Evolutionary conservation across 92 coral and sea anemone genomes (phyloP).

Genomic region (Actinernus sp.): DNA sequence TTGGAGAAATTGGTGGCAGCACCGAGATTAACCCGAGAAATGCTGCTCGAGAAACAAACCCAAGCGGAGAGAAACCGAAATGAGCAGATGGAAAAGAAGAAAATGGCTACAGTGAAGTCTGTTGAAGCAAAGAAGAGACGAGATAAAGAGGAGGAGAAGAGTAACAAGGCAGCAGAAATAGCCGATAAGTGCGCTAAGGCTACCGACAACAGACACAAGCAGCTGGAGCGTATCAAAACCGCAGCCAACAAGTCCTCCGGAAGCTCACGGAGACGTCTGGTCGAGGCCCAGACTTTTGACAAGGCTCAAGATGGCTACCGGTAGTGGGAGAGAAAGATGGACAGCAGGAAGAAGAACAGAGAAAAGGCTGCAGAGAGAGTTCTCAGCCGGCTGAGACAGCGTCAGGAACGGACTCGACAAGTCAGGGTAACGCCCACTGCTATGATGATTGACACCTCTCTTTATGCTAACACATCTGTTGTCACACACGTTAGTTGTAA

Average conservation of each 20-base stretch:
- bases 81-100: not conserved
- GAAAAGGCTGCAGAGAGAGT: not conserved
- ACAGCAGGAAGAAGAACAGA: constrained; percentile 1
- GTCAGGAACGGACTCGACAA: no score
- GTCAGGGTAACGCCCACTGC: no score
- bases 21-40: not conserved
- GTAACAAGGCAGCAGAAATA: constrained; percentile 1
- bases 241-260: not conserved
- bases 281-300: not conserved
- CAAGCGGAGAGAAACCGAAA: constrained; percentile 2
- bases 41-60: constrained; percentile 1
- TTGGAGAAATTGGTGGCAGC: no score
- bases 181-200: not conserved
- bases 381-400: no score
- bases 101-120: not conserved
- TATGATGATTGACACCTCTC: no score
- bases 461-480: no score
- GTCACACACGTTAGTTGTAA: no score
- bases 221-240: constrained; percentile 7
- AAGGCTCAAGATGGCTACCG: not conserved
- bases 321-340: constrained; percentile 1
- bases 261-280: not conserved
- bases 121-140: not conserved
- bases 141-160: not conserved
- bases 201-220: constrained; percentile 1